These are phyloP conservation scores for Psittacula cyanocephala DNA, from an alignment of 2,113 vertebrate species.

Conservation along the genomic window DNA sequence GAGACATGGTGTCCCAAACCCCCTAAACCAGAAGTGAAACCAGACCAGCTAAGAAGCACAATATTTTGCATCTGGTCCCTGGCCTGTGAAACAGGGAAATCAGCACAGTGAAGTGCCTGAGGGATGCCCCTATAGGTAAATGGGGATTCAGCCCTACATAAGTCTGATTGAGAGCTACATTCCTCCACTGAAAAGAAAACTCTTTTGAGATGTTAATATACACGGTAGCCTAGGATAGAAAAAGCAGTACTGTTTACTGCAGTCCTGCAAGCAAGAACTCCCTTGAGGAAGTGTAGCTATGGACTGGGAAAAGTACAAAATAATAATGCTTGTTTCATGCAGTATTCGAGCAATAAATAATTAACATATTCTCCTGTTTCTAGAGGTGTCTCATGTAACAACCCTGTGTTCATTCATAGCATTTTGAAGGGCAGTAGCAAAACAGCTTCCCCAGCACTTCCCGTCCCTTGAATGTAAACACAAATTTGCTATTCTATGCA, in stretches of 20 bases:
- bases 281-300: neutral
- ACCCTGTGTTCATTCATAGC: neutral
- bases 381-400: neutral
- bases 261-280: neutral
- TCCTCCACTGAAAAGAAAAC: neutral
- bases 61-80: neutral
- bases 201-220: neutral
- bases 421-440: neutral
- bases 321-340: neutral
- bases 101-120: neutral
- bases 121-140: neutral
- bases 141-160: neutral
- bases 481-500: neutral
- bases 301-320: neutral
- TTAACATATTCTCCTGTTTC: neutral
- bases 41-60: neutral
- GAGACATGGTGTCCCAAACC: neutral
- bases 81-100: neutral
- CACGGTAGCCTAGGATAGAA: neutral
- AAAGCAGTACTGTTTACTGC: neutral
- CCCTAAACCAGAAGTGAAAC: neutral
- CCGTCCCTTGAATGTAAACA: neutral
- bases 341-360: neutral
- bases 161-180: neutral
- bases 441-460: neutral